Evolutionary conservation across 2,888 invertebrate genomes (phyloP).

Genomic region (Craniophora ligustri): DNA sequence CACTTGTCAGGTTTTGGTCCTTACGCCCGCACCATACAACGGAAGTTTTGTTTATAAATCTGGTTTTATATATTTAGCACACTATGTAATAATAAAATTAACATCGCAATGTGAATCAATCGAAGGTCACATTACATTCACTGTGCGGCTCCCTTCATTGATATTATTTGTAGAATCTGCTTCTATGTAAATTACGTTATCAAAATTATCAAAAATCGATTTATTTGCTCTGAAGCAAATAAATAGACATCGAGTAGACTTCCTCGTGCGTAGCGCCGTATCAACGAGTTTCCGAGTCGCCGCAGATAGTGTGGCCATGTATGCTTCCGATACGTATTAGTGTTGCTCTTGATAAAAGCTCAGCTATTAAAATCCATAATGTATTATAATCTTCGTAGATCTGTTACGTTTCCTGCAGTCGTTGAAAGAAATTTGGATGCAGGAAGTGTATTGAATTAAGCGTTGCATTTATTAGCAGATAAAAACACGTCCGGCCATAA

Average conservation of each 20-base stretch:
- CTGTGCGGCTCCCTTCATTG: neutral
- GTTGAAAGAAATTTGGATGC: neutral
- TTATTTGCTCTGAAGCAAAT: conserved; percentile 7
- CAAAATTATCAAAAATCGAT: conserved; percentile 1
- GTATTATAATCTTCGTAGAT: neutral
- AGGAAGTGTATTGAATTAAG: neutral
- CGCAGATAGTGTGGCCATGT: conserved; percentile 38
- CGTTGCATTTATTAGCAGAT: conserved; percentile 1
- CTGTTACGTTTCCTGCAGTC: neutral
- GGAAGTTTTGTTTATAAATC: conserved; percentile 1
- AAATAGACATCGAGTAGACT: conserved; percentile 10
- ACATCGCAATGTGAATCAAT: conserved; percentile 2
- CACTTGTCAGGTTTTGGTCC: conserved; percentile 17
- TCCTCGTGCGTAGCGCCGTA: conserved; percentile 12
- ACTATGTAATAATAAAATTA: neutral
- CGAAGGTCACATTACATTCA: conserved; percentile 1
- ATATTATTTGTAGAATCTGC: neutral
- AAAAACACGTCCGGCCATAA: too few species aligned
- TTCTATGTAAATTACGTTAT: neutral
- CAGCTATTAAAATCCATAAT: conserved; percentile 5
- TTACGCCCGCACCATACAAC: conserved; percentile 9
- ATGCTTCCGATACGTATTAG: conserved; percentile 36
- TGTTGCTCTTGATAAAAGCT: conserved; percentile 18
- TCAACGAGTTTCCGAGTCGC: conserved; percentile 32
- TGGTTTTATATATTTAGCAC: neutral